A percentile compares a stretch with the other conserved stretches of the same genome.
Conservation (phyloP, 35 echinoderm and acorn worm genomes). For the Heliocidaris tuberculata region DNA sequence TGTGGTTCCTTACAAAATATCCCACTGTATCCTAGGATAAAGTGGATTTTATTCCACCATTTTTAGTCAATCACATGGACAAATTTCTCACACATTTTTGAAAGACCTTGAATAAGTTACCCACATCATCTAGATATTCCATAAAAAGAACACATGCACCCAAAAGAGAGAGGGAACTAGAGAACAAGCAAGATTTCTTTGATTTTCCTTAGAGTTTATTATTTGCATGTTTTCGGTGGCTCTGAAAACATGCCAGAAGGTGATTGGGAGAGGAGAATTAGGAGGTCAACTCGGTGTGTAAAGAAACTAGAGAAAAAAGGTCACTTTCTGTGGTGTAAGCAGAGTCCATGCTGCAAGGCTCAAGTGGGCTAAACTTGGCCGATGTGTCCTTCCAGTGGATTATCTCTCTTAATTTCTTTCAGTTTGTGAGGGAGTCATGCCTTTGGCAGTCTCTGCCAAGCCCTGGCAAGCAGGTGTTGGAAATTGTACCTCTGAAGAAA, state of each 20-base stretch:
- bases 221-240: background rate
- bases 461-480: background rate
- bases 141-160: background rate
- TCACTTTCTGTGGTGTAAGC: background rate
- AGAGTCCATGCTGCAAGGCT: constrained; percentile 14
- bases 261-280: background rate
- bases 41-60: background rate
- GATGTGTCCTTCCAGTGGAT: background rate
- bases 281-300: background rate
- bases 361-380: constrained; percentile 8
- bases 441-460: constrained; percentile 8
- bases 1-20: background rate
- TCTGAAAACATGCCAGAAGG: background rate
- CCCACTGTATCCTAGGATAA: background rate
- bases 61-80: background rate
- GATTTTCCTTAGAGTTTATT: background rate
- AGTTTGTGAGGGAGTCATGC: background rate
- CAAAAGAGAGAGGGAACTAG: background rate
- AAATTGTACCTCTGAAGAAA: constrained; percentile 4
- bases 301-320: background rate
- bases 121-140: background rate
- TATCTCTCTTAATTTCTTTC: constrained; percentile 13
- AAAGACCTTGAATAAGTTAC: background rate
- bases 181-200: background rate
- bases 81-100: background rate